These are phyloP conservation scores for Escarpia spicata DNA, from an alignment of 2,888 invertebrate genomes.

Conservation along the genomic window DNA sequence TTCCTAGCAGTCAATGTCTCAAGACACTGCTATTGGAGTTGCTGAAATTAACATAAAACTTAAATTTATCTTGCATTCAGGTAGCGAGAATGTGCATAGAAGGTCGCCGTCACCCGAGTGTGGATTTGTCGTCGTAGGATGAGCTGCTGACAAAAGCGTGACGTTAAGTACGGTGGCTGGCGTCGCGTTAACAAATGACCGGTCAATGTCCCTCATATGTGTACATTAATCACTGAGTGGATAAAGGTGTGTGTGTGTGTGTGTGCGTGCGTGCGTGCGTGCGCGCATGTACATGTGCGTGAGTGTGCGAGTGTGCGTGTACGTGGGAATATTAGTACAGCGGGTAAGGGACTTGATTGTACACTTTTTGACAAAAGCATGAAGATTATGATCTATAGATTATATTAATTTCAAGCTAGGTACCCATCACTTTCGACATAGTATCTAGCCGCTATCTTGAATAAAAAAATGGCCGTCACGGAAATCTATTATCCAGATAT, in stretches of 20 bases:
- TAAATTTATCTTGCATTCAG: neutral
- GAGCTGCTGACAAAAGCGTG: neutral
- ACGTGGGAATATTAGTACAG: neutral
- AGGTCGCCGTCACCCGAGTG: neutral
- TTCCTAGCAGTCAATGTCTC: neutral
- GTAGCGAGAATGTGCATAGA: neutral
- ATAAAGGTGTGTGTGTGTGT: neutral
- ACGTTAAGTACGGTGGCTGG: neutral
- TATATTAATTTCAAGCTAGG: too few relatives aligned
- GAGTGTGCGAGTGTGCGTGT: neutral
- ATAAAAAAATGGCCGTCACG: too few relatives aligned
- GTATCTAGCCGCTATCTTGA: too few relatives aligned
- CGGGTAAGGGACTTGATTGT: too few relatives aligned
- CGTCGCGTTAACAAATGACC: neutral
- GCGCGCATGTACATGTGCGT: neutral
- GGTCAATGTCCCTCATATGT: neutral
- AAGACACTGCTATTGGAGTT: neutral
- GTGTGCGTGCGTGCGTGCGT: neutral
- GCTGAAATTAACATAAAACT: neutral
- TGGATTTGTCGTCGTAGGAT: neutral
- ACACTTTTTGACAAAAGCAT: too few relatives aligned
- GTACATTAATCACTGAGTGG: neutral
- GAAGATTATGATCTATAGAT: too few relatives aligned
- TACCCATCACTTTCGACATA: too few relatives aligned
- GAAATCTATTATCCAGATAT: too few relatives aligned